phyloP scores from a whole-genome alignment of 2,113 vertebrate genomes.

The Notarius lentiginosus region DNA sequence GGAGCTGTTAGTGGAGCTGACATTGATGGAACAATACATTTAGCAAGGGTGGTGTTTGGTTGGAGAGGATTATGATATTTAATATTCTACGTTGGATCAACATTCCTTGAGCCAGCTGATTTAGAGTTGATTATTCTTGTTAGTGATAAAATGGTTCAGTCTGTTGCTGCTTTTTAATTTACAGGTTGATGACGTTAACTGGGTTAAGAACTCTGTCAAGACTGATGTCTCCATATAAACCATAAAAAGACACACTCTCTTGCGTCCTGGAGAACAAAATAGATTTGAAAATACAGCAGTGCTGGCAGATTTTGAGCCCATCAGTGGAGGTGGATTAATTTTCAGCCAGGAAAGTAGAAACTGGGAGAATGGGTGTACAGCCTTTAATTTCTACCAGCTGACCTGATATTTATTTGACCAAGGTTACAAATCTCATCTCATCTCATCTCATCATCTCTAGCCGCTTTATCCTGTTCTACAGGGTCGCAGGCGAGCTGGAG shows the following conservation, averaged over 20 bases:
- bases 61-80: neutral
- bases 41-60: neutral
- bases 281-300: neutral
- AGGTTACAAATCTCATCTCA: too few species aligned
- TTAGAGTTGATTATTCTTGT: neutral
- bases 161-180: neutral
- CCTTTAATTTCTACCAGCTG: neutral
- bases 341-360: neutral
- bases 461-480: too few species aligned
- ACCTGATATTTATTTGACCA: neutral
- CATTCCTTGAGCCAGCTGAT: neutral
- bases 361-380: neutral
- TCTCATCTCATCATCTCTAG: too few species aligned
- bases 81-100: neutral
- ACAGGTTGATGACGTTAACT: neutral
- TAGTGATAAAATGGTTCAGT: neutral
- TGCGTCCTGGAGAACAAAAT: neutral
- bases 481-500: too few species aligned
- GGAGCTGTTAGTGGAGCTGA: neutral
- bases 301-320: neutral
- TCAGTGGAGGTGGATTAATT: neutral
- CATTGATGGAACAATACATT: neutral
- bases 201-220: neutral
- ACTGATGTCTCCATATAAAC: neutral
- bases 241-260: neutral